Evolutionary conservation across 2,797 vertebrate genomes (phyloP).

Genomic region (Pterois miles): DNA sequence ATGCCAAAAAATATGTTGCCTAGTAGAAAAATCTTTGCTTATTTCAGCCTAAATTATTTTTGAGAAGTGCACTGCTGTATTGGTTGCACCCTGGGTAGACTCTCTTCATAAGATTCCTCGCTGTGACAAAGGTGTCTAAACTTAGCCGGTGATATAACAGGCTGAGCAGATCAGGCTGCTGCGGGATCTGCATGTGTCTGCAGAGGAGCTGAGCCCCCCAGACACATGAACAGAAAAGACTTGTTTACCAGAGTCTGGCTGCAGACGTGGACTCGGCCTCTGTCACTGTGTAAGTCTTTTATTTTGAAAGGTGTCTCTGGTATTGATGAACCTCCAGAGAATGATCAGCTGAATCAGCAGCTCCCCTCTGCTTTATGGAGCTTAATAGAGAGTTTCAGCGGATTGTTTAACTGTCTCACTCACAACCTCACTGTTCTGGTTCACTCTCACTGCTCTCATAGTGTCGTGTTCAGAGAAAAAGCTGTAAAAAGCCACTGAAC

Average conservation of each 20-base stretch:
- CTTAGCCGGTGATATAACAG: slow-evolving; percentile 41
- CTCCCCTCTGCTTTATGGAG: not conserved
- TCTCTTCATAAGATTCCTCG: slow-evolving; percentile 22
- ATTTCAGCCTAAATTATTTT: not conserved
- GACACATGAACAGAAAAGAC: not conserved
- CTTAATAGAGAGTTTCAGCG: not conserved
- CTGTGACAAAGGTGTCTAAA: slow-evolving; percentile 48
- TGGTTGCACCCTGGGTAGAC: not conserved
- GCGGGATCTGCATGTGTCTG: slow-evolving; percentile 19
- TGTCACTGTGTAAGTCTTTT: not conserved
- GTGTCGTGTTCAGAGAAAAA: not conserved
- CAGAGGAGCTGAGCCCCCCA: not conserved
- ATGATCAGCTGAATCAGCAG: not conserved
- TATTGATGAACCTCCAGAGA: not conserved
- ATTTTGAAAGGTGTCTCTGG: not conserved
- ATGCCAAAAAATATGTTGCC: no score
- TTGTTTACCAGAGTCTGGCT: not conserved
- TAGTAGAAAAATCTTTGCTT: not conserved
- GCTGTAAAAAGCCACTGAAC: no score
- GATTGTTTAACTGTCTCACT: not conserved
- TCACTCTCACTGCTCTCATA: not conserved
- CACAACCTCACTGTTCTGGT: not conserved
- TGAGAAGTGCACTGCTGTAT: not conserved
- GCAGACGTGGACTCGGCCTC: not conserved
- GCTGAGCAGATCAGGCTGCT: slow-evolving; percentile 39